These are phyloP conservation scores for Charaxes varanes DNA, from an alignment of 1,140 invertebrate species.

Conservation along the genomic window DNA sequence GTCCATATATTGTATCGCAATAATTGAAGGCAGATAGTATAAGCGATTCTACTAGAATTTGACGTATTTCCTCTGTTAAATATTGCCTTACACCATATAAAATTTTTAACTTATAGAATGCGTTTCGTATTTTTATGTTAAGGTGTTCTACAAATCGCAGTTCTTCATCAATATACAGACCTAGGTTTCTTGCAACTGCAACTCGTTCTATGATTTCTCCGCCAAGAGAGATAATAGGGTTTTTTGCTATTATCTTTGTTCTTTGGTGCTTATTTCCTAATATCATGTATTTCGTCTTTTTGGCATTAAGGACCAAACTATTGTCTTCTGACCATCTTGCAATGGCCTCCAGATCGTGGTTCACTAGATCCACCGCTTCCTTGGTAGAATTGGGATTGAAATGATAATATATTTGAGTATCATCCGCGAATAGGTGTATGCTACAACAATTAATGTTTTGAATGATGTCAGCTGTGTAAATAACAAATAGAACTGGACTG, in stretches of 20 bases:
- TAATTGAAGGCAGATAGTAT: no score
- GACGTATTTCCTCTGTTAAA: no score
- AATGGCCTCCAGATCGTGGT: slow-evolving; percentile 5
- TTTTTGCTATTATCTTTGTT: not conserved
- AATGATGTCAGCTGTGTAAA: slow-evolving; percentile 8
- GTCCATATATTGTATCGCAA: no score
- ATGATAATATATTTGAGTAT: slow-evolving; percentile 11
- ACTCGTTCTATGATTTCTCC: slow-evolving; percentile 2
- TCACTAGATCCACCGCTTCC: slow-evolving; percentile 3
- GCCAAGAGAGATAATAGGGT: not conserved
- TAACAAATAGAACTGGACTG: slow-evolving; percentile 2
- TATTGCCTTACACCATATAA: slow-evolving; percentile 11
- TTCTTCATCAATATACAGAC: slow-evolving; percentile 10
- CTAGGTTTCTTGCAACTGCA: slow-evolving; percentile 8
- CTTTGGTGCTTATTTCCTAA: slow-evolving; percentile 7
- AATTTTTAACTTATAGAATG: slow-evolving; percentile 15
- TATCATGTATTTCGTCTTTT: slow-evolving; percentile 9
- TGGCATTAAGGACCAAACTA: slow-evolving; percentile 5
- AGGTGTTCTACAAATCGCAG: slow-evolving; percentile 14
- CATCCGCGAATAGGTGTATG: slow-evolving; percentile 16
- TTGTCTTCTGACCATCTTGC: slow-evolving; percentile 5
- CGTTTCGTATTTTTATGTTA: slow-evolving; percentile 2
- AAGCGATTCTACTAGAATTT: no score
- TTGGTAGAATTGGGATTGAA: slow-evolving; percentile 1
- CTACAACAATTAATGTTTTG: slow-evolving; percentile 5